phyloP scores from a whole-genome alignment of 2,888 invertebrate species.

The Caenorhabditis sp. region DNA sequence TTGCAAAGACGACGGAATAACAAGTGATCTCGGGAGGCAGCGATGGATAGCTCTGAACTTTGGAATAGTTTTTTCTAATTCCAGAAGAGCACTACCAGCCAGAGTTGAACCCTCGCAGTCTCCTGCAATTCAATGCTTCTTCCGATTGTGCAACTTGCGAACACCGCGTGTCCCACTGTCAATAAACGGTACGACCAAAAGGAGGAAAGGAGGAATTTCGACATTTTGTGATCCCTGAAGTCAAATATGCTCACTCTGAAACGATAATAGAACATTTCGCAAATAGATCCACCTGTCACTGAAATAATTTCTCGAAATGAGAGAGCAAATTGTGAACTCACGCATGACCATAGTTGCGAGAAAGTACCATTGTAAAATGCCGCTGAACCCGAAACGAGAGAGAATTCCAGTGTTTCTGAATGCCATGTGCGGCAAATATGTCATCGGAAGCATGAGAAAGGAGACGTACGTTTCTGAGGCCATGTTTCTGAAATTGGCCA shows the following conservation, averaged over 20 bases:
- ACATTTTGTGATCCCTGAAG: constrained; percentile 6
- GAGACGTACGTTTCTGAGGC: neutral
- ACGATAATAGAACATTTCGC: constrained; percentile 28
- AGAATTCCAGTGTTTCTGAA: neutral
- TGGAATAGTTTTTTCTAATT: no score
- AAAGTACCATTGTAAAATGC: constrained; percentile 3
- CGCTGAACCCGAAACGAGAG: constrained; percentile 1
- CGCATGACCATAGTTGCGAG: constrained; percentile 4
- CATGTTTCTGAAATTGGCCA: constrained; percentile 2
- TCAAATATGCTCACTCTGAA: constrained; percentile 17
- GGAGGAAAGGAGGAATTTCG: neutral
- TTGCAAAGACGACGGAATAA: neutral
- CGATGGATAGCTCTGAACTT: neutral
- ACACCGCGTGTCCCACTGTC: neutral
- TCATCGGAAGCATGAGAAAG: constrained; percentile 8
- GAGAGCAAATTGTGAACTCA: neutral
- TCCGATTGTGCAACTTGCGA: neutral
- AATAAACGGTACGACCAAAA: neutral
- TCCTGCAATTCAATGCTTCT: no score
- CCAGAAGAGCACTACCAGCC: no score
- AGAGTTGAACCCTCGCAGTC: no score
- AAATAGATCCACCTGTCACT: constrained; percentile 14
- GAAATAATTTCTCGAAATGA: neutral
- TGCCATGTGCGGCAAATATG: neutral
- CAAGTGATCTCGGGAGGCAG: neutral